Evolutionary conservation across 1,140 invertebrate genomes (phyloP).

Genomic region (Euborellia annulipes): DNA sequence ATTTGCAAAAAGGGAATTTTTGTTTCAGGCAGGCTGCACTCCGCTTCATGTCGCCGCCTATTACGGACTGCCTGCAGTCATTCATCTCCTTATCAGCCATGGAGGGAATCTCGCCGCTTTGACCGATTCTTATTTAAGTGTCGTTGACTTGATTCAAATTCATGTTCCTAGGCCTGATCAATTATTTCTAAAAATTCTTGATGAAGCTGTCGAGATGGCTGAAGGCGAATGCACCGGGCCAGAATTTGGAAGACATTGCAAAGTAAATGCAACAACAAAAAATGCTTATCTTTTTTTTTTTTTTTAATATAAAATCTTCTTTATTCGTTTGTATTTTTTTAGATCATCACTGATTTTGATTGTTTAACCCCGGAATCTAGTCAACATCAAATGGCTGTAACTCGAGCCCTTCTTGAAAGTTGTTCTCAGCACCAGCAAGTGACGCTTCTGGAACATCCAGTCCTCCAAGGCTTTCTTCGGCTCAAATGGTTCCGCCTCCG

Average conservation of each 20-base stretch:
- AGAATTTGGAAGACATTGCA: slow-evolving; percentile 4
- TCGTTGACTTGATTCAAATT: slow-evolving; percentile 14
- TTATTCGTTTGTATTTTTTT: slow-evolving; percentile 4
- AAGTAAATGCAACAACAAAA: too few species aligned
- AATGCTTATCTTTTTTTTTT: neutral
- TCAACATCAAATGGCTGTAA: slow-evolving; percentile 21
- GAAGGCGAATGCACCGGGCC: neutral
- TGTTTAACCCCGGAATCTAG: slow-evolving; percentile 14
- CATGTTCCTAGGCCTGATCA: slow-evolving; percentile 13
- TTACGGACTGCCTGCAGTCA: slow-evolving; percentile 16
- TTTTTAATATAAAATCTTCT: too few species aligned
- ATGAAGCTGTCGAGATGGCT: slow-evolving; percentile 9
- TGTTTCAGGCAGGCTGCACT: slow-evolving; percentile 10
- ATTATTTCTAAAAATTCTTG: slow-evolving; percentile 14
- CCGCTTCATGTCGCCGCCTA: slow-evolving; percentile 22
- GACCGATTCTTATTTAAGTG: slow-evolving; percentile 15
- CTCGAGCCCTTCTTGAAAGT: slow-evolving; percentile 19
- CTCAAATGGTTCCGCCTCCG: slow-evolving; percentile 30
- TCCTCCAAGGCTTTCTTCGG: slow-evolving; percentile 29
- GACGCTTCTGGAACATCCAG: slow-evolving; percentile 27
- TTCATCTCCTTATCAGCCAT: slow-evolving; percentile 19
- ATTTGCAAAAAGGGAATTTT: neutral
- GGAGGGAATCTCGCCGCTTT: slow-evolving; percentile 20
- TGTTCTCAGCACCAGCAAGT: slow-evolving; percentile 15
- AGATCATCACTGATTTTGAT: slow-evolving; percentile 19